Conservation (phyloP, 2,113 vertebrate genomes). For the Cepphus grylle region DNA sequence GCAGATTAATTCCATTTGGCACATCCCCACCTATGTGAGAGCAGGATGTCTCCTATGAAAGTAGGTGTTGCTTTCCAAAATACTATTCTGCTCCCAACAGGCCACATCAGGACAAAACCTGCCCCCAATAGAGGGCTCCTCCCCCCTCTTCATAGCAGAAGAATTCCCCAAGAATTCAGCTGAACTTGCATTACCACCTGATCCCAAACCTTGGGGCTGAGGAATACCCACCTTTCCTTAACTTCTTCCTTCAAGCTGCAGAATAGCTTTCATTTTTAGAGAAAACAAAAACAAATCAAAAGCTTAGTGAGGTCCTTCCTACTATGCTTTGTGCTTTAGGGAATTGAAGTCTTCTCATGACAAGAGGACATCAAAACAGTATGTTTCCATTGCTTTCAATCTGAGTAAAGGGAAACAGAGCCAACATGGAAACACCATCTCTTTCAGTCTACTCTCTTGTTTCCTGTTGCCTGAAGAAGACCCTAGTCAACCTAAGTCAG, state of each 20-base stretch:
- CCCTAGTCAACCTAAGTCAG: background rate
- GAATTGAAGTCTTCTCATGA: background rate
- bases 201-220: background rate
- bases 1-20: background rate
- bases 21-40: background rate
- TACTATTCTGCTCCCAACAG: background rate
- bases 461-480: background rate
- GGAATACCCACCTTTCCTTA: background rate
- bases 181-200: background rate
- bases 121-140: fast-evolving
- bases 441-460: background rate
- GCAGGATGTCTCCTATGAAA: background rate
- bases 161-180: background rate
- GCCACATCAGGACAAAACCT: background rate
- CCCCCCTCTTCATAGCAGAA: background rate
- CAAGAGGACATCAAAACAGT: background rate
- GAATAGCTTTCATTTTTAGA: background rate
- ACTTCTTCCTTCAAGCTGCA: background rate
- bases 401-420: background rate
- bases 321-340: background rate
- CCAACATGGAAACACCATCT: background rate
- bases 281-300: background rate
- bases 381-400: background rate
- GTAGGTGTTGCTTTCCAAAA: background rate
- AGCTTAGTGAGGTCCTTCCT: background rate